Evolutionary conservation across 1,140 invertebrate genomes (phyloP), one percentile per base, ranked within the genome.

Genomic region (Drosophila aff.): DNA sequence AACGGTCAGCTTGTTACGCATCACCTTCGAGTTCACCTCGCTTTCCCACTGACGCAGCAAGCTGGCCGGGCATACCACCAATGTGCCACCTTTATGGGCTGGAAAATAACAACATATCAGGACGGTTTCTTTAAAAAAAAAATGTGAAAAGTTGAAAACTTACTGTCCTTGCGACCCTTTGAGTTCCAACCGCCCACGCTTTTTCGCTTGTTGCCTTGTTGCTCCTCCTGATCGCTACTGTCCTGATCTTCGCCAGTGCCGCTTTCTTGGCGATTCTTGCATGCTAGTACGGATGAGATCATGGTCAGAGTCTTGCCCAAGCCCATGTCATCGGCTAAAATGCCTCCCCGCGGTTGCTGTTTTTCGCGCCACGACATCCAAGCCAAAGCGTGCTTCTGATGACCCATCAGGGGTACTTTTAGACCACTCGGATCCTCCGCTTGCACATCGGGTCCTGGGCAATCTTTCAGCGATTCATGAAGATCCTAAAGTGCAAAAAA

Each of bases 301-400:
- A 98, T 98, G 0, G 97, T 98, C 7, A 99, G 92, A 0, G 98
- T 99, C 93, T 99, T 99, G 1, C 96, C 97, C 1, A 98, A 93
- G 33, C 98, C 98, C 98, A 99, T 99, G 92, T 99, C 98, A 94
- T 99, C 98, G 58, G 98, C 98, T 50, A 92, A 74, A 43, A 97
- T 96, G 3, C 98, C 98, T 10, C 97, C 98, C 44, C 95, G 89
- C 1, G 98, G 98, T 74, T 94, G 94, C 92, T 98, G 96, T 8
- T 94, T 94, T 93, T 99, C 98, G 50, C 98, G 93, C 97, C 98
- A 99, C 1, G 95, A 69, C 60, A 99, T 93, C 98, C 98, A 99
- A 13, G 96, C 95, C 0, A 99, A 93, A 3, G 97, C 98, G 81
- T 97, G 95, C 79, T 95, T 94, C 92, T 99, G 98, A 94, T 99